Conservation (phyloP, 2,113 vertebrate genomes). For the Thunnus maccoyii region DNA sequence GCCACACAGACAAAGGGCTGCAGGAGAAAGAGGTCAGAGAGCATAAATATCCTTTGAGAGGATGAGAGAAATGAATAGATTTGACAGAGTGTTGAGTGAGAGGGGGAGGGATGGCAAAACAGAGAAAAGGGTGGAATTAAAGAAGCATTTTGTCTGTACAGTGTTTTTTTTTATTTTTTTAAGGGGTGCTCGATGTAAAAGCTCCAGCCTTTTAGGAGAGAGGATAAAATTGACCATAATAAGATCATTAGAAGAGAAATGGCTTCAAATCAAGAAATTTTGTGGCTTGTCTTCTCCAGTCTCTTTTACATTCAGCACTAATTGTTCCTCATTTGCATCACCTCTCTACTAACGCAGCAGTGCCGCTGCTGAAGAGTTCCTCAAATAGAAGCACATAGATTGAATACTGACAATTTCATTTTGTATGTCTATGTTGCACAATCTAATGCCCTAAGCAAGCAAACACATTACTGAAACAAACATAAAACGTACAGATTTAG, state of each 20-base stretch:
- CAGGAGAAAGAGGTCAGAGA: slow-evolving; percentile 46
- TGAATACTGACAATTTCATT: slow-evolving; percentile 41
- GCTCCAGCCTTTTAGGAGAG: slow-evolving; percentile 12
- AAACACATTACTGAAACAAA: slow-evolving; percentile 6
- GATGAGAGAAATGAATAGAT: slow-evolving; percentile 47
- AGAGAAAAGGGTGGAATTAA: slow-evolving; percentile 24
- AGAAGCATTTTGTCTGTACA: slow-evolving; percentile 6
- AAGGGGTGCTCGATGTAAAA: slow-evolving; percentile 14
- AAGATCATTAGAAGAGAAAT: slow-evolving; percentile 60
- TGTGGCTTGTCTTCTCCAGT: slow-evolving; percentile 26
- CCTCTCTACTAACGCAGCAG: slow-evolving; percentile 22
- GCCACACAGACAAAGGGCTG: slow-evolving; percentile 51
- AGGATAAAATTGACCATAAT: slow-evolving; percentile 43
- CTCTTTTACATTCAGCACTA: slow-evolving; percentile 41
- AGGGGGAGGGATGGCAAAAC: slow-evolving; percentile 13
- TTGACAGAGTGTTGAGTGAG: slow-evolving; percentile 34
- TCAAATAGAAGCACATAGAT: slow-evolving; percentile 22
- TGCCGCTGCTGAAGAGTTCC: slow-evolving; percentile 23
- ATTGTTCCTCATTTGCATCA: slow-evolving; percentile 58
- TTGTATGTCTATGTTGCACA: slow-evolving; percentile 21
- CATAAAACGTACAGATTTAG: neutral
- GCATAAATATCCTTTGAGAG: slow-evolving; percentile 41
- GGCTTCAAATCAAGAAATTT: slow-evolving; percentile 49
- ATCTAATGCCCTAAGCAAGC: slow-evolving; percentile 3
- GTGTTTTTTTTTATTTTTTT: neutral